A percentile compares a stretch with the other conserved stretches of the same genome.
phyloP scores from a whole-genome alignment of 92 coral and sea anemone species.

The Phenganax subtilis region DNA sequence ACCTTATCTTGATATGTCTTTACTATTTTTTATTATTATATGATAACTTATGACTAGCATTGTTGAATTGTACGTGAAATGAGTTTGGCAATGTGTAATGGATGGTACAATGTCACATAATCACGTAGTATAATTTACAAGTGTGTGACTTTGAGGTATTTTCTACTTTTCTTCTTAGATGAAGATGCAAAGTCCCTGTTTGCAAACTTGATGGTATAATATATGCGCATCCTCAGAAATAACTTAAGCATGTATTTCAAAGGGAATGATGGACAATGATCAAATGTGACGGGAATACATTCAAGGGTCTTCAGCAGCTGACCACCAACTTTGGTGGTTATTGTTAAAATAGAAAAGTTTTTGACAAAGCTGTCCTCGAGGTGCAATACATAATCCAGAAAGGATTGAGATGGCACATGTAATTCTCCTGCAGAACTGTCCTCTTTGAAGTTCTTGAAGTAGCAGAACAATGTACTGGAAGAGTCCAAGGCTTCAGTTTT shows the following conservation, averaged over 20 bases:
- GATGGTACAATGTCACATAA: too few relatives aligned
- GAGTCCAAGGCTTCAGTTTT: neutral
- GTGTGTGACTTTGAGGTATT: too few relatives aligned
- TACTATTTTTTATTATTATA: too few relatives aligned
- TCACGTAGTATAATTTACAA: too few relatives aligned
- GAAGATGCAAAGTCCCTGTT: too few relatives aligned
- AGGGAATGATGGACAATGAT: slow-evolving; percentile 6
- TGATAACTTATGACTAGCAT: too few relatives aligned
- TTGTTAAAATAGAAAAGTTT: neutral
- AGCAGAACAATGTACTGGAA: neutral
- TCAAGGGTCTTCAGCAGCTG: slow-evolving; percentile 4
- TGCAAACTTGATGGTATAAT: too few relatives aligned
- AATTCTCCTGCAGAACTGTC: neutral
- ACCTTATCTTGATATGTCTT: too few relatives aligned
- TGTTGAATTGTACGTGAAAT: too few relatives aligned
- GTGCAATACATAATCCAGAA: neutral
- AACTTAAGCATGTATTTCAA: slow-evolving; percentile 16
- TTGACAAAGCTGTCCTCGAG: slow-evolving; percentile 6
- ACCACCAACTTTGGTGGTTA: neutral
- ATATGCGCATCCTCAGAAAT: neutral
- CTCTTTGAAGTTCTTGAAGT: slow-evolving; percentile 7
- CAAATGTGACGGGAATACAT: neutral
- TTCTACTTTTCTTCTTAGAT: too few relatives aligned
- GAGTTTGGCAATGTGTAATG: too few relatives aligned
- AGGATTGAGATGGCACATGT: slow-evolving; percentile 2